Evolutionary conservation across 53 echinoderm and acorn worm genomes (phyloP).

Genomic region (Temnopleurus reevesii): DNA sequence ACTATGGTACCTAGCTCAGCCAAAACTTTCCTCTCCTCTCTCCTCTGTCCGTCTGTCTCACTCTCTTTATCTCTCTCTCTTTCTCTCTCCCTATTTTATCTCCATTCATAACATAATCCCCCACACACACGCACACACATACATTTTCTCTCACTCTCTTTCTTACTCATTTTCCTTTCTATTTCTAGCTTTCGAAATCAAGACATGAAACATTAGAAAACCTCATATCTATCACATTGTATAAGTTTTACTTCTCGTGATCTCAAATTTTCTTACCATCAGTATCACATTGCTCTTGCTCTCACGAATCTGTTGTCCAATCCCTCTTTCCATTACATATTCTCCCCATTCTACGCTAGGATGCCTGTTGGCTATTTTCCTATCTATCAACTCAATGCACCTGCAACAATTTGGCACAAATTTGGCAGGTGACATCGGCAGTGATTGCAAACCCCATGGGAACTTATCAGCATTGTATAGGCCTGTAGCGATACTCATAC

Average conservation of each 20-base stretch:
- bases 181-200: background rate
- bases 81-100: background rate
- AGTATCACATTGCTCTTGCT: no score
- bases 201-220: no score
- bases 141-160: background rate
- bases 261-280: no score
- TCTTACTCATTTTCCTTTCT: background rate
- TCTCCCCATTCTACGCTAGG: background rate
- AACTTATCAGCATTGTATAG: background rate
- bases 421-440: background rate
- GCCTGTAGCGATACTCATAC: background rate
- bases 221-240: no score
- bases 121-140: background rate
- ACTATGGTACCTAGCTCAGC: no score
- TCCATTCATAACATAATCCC: background rate
- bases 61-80: conserved; percentile 23
- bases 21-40: background rate
- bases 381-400: conserved; percentile 19
- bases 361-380: conserved; percentile 14
- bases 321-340: background rate
- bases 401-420: conserved; percentile 31
- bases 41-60: background rate
- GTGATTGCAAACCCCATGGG: background rate
- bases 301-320: no score
- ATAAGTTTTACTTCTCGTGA: no score